Evolutionary conservation across 1,140 invertebrate genomes (phyloP), one percentile per base, ranked within the genome.

Genomic region (Patella vulgata): DNA sequence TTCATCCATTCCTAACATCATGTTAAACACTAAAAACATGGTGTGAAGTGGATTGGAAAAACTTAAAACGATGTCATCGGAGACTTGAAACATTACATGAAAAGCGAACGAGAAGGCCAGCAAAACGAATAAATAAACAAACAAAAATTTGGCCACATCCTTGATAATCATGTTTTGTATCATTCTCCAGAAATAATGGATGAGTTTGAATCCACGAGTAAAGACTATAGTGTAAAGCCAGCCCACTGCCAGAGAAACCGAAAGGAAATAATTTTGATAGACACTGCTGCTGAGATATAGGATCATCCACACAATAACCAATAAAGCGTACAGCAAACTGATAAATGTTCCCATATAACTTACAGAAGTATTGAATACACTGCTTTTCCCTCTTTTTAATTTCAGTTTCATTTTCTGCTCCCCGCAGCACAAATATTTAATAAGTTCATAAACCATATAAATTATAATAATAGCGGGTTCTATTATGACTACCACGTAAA

Each of bases 121-220:
- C n/a, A 80, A 61, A 14, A 82, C 74, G 46, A 79, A 79, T 14
- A 73, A 33, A 61, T 79, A 82, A 50, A 82, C 70, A 25, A 81
- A 59, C 8, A 80, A 46, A 52, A 82, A 82, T 36, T 74, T 64
- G 9, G 72, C 44, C 0, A 81, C 61, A 58, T 82, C 80, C 27
- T 68, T 55, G 27, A 77, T 28, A n/a, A 82, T 70, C 76, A 82
- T 81, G 54, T 70, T 74, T 31, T 73, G 63, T 5, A 82, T 66
- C 71, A 82, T 74, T 36, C 68, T 50, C 68, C 75, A 81, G 61
- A 81, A 82, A 44, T 78, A 78, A 63, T 80, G 75, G 27, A 82
- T 73, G 3, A 58, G 48, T 50, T 73, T 70, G 40, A 81, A 77
- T 9, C 76, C 80, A 14, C 77, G 52, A 3, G 79, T 81, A 54